Conservation (phyloP, 2,113 vertebrate genomes). For the Colius striatus region DNA sequence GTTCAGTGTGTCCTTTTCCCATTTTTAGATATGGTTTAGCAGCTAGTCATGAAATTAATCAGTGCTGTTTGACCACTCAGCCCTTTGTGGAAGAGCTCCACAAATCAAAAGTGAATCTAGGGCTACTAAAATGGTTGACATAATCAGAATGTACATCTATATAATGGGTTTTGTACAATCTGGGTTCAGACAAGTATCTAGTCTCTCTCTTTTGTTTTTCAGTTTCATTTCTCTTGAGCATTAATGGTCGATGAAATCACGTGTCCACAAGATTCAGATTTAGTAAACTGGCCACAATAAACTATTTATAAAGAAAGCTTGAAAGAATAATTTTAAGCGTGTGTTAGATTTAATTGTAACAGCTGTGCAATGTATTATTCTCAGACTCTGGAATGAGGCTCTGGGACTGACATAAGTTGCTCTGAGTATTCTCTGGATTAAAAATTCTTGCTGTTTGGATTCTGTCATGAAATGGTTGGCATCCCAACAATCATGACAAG, state of each 20-base stretch:
- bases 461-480: constrained; percentile 24
- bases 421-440: not conserved
- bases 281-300: not conserved
- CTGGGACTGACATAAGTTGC: not conserved
- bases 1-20: not conserved
- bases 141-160: not conserved
- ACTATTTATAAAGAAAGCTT: not conserved
- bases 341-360: not conserved
- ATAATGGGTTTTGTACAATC: not conserved
- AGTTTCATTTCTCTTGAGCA: not conserved
- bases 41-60: not conserved
- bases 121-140: not conserved
- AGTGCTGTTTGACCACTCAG: not conserved
- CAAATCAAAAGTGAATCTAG: not conserved
- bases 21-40: not conserved
- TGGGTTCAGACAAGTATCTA: not conserved
- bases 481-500: not conserved
- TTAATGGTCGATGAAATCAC: not conserved
- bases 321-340: not conserved
- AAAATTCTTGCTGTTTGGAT: not conserved
- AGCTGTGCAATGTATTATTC: not conserved
- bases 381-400: not conserved
- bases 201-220: not conserved
- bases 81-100: not conserved
- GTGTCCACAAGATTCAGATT: not conserved